phyloP scores from a whole-genome alignment of 2,113 vertebrate genomes.

The Mesembrinibis cayennensis region DNA sequence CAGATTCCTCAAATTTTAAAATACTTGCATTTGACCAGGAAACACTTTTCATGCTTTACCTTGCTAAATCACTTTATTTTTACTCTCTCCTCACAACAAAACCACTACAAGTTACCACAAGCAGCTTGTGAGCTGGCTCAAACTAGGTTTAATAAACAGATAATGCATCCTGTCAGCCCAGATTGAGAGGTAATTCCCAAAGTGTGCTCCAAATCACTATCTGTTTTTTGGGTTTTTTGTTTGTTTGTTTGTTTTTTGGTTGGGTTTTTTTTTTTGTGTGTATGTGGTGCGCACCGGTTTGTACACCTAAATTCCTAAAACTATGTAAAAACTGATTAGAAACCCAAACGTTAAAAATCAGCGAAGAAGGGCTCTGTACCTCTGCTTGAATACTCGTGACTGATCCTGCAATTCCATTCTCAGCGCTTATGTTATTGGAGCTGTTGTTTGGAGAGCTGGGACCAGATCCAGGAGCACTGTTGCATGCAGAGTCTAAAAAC shows the following conservation, averaged over 20 bases:
- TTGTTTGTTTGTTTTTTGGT: neutral
- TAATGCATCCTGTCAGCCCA: neutral
- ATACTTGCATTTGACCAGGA: neutral
- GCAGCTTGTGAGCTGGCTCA: neutral
- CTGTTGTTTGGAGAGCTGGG: conserved; percentile 99
- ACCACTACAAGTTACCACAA: neutral
- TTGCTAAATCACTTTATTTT: neutral
- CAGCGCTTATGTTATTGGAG: conserved; percentile 91
- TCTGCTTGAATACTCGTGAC: conserved; percentile 85
- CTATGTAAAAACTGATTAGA: neutral
- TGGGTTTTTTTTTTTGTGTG: neutral
- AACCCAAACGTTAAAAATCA: neutral
- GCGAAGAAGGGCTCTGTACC: conserved; percentile 73
- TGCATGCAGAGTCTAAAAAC: conserved; percentile 89
- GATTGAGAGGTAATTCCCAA: conserved; percentile 10
- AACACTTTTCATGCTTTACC: neutral
- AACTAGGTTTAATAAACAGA: conserved; percentile 1
- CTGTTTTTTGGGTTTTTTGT: neutral
- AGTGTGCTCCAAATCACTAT: neutral
- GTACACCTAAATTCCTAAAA: neutral
- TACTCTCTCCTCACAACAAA: neutral
- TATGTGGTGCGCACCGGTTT: rapidly evolving
- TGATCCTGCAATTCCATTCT: conserved; percentile 86
- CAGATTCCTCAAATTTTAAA: neutral
- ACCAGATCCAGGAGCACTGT: conserved; percentile 95